Conservation (phyloP, 1,140 invertebrate genomes). For the Scylla paramamosain region DNA sequence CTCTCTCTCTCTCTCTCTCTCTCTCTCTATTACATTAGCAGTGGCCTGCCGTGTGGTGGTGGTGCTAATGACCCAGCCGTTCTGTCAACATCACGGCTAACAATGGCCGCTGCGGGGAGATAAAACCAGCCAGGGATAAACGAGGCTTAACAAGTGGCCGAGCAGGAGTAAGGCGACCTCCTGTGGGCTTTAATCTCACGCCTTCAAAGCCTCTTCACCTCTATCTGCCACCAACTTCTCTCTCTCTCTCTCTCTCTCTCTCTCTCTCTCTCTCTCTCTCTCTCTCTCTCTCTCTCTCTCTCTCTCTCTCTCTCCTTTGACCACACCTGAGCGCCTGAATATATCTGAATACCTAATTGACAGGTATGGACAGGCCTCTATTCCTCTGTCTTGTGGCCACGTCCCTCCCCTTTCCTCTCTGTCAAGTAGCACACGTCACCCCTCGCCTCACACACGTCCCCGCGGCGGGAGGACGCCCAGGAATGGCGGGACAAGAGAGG, state of each 20-base stretch:
- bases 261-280: neutral
- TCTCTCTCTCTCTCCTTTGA: neutral
- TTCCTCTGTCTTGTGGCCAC: neutral
- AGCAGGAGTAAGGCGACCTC: neutral
- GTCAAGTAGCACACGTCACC: neutral
- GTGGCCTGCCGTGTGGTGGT: neutral
- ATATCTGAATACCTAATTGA: slow-evolving; percentile 5
- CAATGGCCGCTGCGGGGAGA: neutral
- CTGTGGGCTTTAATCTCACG: slow-evolving; percentile 12
- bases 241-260: neutral
- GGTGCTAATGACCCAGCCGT: neutral
- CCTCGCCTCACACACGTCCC: neutral
- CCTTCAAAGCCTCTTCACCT: neutral
- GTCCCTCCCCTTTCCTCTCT: neutral
- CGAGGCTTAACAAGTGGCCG: neutral
- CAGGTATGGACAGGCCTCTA: slow-evolving; percentile 6
- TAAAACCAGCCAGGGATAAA: neutral
- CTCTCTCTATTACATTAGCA: neutral
- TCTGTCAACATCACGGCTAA: neutral
- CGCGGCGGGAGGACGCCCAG: neutral
- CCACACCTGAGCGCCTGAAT: neutral
- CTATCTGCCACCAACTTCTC: neutral
- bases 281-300: slow-evolving; percentile 20
- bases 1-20: neutral
- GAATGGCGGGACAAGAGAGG: neutral